Conservation (phyloP, 37 sponge, comb jelly and placozoan genomes). For the Beroe forskalii region DNA sequence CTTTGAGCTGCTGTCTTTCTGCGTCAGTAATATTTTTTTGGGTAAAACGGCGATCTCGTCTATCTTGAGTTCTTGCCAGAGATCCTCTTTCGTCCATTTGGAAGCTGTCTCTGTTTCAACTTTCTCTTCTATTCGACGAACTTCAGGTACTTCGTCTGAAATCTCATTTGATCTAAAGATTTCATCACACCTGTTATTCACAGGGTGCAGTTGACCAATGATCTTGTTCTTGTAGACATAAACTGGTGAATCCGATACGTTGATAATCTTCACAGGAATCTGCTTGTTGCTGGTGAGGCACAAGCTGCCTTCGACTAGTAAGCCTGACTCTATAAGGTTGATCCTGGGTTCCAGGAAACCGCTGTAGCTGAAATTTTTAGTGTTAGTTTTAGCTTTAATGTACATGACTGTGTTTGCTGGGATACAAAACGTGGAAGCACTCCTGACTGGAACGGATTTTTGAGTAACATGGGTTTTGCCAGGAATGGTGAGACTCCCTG, state of each 20-base stretch:
- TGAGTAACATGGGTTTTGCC: not conserved
- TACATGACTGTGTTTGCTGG: not conserved
- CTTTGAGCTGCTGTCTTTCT: not conserved
- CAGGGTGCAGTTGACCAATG: not conserved
- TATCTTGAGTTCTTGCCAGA: not conserved
- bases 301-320: not conserved
- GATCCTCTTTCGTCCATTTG: not conserved
- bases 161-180: not conserved
- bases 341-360: not conserved
- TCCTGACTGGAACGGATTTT: not conserved
- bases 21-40: not conserved
- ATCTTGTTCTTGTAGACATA: not conserved
- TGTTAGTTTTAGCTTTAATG: not conserved
- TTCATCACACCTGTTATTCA: not conserved
- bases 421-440: not conserved
- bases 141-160: not conserved
- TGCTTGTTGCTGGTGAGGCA: not conserved
- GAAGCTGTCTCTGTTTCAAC: no score
- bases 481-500: not conserved
- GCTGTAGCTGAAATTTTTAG: not conserved
- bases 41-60: not conserved
- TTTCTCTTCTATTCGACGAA: not conserved
- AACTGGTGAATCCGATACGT: not conserved
- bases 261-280: not conserved
- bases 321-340: not conserved